Evolutionary conservation across 2,113 vertebrate species (phyloP), one percentile per base, ranked within the genome.

Genomic region (Raja brachyura): DNA sequence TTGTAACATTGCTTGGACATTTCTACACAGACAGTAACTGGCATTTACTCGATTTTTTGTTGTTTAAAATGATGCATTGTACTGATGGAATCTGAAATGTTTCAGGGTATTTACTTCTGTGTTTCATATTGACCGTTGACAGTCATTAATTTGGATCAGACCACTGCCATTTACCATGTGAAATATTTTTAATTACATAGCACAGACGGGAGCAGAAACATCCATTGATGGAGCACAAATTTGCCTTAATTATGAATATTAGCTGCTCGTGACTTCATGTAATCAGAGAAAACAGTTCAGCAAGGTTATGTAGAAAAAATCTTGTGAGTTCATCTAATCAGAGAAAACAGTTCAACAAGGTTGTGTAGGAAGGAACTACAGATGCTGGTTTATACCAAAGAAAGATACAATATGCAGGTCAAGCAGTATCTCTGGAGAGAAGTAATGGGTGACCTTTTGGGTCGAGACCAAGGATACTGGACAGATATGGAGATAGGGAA

Each of bases 401-500:
- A 48, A 1, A 48, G 39, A 48, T 3, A 48, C 39, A 48, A 48
- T 48, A 48, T 48, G 39, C 39, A 48, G 39, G 39, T 0, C 39
- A 48, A 3, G 39, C 39, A 48, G 39, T 48, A 48, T 48, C 39
- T 3, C 0, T 48, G 39, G 39, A 48, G 39, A 48, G 39, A 48
- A 48, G 39, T 0, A 48, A 48, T 48, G 39, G 39, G 39, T 48
- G 39, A 48, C 39, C 39, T 48, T 48, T 48, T 48, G 39, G 39
- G 39, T 48, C 70, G 88, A 70, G 70, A 90, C 39, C 66, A 90
- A 90, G 73, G 90, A 92, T 25, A 10, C 33, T 92, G 22, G 90
- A 14, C 68, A 48, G 90, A 92, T 92, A 92, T 54, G 68, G 90
- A 92, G 73, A 39, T 54, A 39, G 22, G 90, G 54, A 92, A 92